Percentiles rank a stretch among this genome's conserved stretches.
Evolutionary conservation across 2,888 invertebrate genomes (phyloP).

Genomic region (Terebella lapidaria): DNA sequence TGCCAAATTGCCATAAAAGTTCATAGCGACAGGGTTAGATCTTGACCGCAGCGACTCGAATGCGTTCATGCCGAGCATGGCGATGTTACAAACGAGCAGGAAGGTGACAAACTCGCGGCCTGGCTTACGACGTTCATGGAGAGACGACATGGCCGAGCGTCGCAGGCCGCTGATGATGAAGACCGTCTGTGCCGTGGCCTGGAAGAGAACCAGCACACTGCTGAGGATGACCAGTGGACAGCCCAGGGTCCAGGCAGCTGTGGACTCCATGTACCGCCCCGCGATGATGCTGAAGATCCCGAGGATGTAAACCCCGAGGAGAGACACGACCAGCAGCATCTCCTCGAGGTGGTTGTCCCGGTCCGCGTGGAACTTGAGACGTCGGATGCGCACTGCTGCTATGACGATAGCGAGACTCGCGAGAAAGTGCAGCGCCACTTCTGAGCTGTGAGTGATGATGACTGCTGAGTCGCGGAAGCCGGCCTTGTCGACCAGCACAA

Average conservation of each 20-base stretch:
- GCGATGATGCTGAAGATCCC: constrained; percentile 90
- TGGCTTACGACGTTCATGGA: constrained; percentile 89
- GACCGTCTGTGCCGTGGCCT: constrained; percentile 87
- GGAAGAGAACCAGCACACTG: constrained; percentile 77
- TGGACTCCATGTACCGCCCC: constrained; percentile 73
- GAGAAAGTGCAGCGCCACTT: constrained; percentile 77
- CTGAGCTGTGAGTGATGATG: constrained; percentile 85
- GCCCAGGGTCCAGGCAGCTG: constrained; percentile 60
- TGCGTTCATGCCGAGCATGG: constrained; percentile 93
- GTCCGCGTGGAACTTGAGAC: constrained; percentile 26
- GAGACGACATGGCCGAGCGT: constrained; percentile 80
- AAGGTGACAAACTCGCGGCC: constrained; percentile 93
- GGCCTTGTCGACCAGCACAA: constrained; percentile 73
- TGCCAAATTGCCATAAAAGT: constrained; percentile 85
- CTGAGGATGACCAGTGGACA: constrained; percentile 83
- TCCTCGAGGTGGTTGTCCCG: constrained; percentile 36
- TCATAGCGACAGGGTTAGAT: constrained; percentile 84
- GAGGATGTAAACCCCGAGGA: constrained; percentile 86
- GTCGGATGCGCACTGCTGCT: constrained; percentile 73
- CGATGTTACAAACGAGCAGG: constrained; percentile 88
- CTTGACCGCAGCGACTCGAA: constrained; percentile 90
- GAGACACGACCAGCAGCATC: constrained; percentile 75
- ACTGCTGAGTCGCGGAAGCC: constrained; percentile 76
- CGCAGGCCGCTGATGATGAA: constrained; percentile 91
- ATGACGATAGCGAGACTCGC: constrained; percentile 80